These are phyloP conservation scores for Cataglyphis cursor DNA, from an alignment of 2,888 invertebrate genomes.

Conservation along the genomic window DNA sequence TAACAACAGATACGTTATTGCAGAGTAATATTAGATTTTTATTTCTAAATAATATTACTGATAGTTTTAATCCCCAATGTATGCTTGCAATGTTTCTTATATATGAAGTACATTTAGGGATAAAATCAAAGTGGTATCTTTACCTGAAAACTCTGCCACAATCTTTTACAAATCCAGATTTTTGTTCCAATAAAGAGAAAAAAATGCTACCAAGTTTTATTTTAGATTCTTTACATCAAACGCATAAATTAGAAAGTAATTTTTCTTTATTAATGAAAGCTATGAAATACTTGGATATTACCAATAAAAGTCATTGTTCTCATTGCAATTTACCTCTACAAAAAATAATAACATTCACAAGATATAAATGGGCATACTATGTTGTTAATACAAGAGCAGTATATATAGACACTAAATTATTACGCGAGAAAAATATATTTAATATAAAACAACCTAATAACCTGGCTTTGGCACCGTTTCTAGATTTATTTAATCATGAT, in stretches of 20 bases:
- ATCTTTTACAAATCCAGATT: slow-evolving; percentile 91
- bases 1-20: slow-evolving; percentile 86
- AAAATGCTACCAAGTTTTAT: slow-evolving; percentile 89
- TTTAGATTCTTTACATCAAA: slow-evolving; percentile 82
- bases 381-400: slow-evolving; percentile 95
- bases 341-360: slow-evolving; percentile 88
- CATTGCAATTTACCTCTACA: slow-evolving; percentile 86
- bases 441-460: slow-evolving; percentile 80
- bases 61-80: slow-evolving; percentile 89
- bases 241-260: slow-evolving; percentile 70
- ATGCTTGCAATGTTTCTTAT: slow-evolving; percentile 92
- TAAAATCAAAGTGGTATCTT: slow-evolving; percentile 88
- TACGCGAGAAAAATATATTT: slow-evolving; percentile 43
- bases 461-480: slow-evolving; percentile 93
- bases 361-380: slow-evolving; percentile 94
- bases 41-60: slow-evolving; percentile 65
- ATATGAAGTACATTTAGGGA: slow-evolving; percentile 89
- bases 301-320: slow-evolving; percentile 78
- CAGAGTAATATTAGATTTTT: slow-evolving; percentile 78
- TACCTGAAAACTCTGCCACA: slow-evolving; percentile 92
- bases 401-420: slow-evolving; percentile 89
- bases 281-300: slow-evolving; percentile 65
- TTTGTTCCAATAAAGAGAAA: slow-evolving; percentile 89
- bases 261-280: slow-evolving; percentile 73
- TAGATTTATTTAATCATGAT: slow-evolving; percentile 97